A percentile compares a stretch with the other conserved stretches of the same genome.
These are phyloP conservation scores for Motacilla tschutschensis DNA, from an alignment of 2,113 vertebrate species.

Conservation along the genomic window DNA sequence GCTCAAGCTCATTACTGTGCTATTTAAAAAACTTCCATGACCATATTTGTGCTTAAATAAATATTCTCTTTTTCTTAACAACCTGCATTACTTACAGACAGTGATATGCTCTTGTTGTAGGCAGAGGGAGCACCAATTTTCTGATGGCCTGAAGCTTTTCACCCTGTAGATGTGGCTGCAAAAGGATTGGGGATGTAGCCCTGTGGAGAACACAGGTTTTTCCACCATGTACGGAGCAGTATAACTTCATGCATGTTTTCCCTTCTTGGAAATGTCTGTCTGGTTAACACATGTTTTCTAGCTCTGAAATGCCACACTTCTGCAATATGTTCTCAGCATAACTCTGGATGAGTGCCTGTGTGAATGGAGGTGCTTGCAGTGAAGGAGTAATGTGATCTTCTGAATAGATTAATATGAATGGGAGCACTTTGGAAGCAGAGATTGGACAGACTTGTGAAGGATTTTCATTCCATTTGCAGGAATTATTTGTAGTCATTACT, in stretches of 20 bases:
- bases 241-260: conserved; percentile 11
- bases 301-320: not conserved
- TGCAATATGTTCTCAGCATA: conserved; percentile 30
- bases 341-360: conserved; percentile 33
- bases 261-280: not conserved
- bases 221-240: rapidly evolving
- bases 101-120: not conserved
- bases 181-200: not conserved
- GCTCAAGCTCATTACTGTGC: conserved; percentile 1
- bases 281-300: not conserved
- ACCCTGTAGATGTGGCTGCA: not conserved
- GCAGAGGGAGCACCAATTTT: not conserved
- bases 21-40: conserved; percentile 12
- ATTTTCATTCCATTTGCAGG: conserved; percentile 16
- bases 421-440: not conserved
- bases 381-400: not conserved
- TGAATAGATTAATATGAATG: conserved; percentile 26
- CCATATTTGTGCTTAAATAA: not conserved
- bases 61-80: not conserved
- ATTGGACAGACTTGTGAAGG: not conserved
- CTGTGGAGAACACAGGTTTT: not conserved
- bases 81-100: not conserved
- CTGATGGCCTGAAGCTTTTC: not conserved
- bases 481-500: not conserved
- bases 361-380: not conserved